A percentile compares a stretch with the other conserved stretches of the same genome.
These are phyloP conservation scores for Bergia puertoricense DNA, from an alignment of 92 coral and sea anemone genomes.

Conservation along the genomic window DNA sequence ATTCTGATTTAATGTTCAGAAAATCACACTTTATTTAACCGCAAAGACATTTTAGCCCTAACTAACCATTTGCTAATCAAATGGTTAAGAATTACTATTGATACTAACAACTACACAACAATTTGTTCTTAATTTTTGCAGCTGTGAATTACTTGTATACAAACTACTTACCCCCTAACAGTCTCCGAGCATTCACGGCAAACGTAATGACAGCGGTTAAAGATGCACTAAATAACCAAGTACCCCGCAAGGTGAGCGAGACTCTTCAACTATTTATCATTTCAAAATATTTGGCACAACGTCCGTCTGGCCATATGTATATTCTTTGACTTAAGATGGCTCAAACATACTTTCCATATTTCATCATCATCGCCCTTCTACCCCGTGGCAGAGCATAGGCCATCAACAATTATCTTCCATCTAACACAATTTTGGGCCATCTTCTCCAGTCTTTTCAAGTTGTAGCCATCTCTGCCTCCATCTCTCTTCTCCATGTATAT, in stretches of 20 bases:
- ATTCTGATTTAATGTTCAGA: too few relatives aligned
- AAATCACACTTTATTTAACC: too few relatives aligned
- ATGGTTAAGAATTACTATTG: neutral
- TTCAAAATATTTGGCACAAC: neutral
- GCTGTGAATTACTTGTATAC: conserved; percentile 12
- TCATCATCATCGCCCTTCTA: too few relatives aligned
- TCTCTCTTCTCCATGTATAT: too few relatives aligned
- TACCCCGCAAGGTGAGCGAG: neutral
- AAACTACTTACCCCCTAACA: neutral
- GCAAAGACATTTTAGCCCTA: neutral
- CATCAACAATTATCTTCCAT: too few relatives aligned
- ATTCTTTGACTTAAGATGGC: too few relatives aligned
- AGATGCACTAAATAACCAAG: neutral
- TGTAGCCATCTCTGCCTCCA: too few relatives aligned
- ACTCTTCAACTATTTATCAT: neutral
- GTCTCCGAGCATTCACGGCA: neutral
- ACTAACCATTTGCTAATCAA: neutral
- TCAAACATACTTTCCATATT: too few relatives aligned
- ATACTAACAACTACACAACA: neutral
- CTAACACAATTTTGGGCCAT: too few relatives aligned
- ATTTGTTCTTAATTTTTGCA: neutral
- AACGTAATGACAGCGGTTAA: neutral
- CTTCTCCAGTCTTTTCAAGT: too few relatives aligned
- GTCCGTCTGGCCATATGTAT: too few relatives aligned
- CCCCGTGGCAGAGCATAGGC: too few relatives aligned